Base-by-base conservation (phyloP, 1,140 invertebrate species). In the Drosophila tani region DNA sequence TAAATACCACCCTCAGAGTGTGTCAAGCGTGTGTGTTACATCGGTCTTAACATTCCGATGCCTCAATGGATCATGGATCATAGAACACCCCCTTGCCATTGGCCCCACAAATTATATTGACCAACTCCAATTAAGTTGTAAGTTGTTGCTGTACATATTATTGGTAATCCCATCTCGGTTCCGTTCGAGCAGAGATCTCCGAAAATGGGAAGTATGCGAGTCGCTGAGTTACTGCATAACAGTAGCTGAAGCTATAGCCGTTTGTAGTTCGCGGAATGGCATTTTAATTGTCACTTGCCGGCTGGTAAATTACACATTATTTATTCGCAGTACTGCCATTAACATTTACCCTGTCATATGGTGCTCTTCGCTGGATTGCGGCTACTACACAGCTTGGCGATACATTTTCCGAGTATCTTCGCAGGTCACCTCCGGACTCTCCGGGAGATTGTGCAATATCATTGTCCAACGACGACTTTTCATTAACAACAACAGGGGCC, bases 391-490 rank as follows among this genome's bases (percentile, higher is more conserved):
- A 55, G 7, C 29, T 38, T 43, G 68, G 60, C 71, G 64, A 62
- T 76, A 68, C 64, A 77, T 67, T 66, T 76, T 75, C 53, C 32
- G 70, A 53, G 40, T 77, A 55, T 69, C 75, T 69, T 77, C 56
- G 55, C 74, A 55, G 63, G 75, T 77, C 64, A 74, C 56, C 64
- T 32, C 63, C 51, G 62, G 17, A 63, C 27, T 56, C 27, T 19
- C 9, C 51, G 2, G 57, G 56, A 68, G 51, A 81, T 88, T 88
- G 82, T 88, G 84, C 84, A 88, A 88, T 78, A 50, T 67, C 77
- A 84, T 88, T 90, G 85, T 90, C 53, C 53, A 24, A 86, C 78
- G 51, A 50, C 50, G 46, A 75, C 73, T 83, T 88, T 88, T 88
- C 84, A 88, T 88, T 84, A 88, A 88, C 82, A 85, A 84, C 63